Percentiles rank a stretch among this genome's conserved stretches.
These are phyloP conservation scores for Pandemis cinnamomeana DNA, from an alignment of 2,888 invertebrate species.

Conservation along the genomic window DNA sequence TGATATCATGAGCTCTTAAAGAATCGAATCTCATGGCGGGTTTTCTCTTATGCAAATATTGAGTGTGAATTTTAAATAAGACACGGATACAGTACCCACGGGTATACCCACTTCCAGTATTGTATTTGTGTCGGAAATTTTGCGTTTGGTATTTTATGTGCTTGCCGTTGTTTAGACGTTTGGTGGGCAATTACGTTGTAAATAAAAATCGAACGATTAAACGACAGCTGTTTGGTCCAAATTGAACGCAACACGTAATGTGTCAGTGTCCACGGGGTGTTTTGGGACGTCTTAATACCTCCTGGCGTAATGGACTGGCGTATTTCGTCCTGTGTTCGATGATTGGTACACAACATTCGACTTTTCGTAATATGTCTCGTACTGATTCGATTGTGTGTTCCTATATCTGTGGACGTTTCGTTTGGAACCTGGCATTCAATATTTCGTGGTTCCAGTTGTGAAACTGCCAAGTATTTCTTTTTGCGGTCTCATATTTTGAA, in stretches of 20 bases:
- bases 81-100: conserved; percentile 8
- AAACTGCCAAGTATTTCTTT: conserved; percentile 20
- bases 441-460: conserved; percentile 13
- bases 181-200: conserved; percentile 18
- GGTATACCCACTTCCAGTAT: conserved; percentile 11
- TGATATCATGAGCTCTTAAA: neutral
- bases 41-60: conserved; percentile 16
- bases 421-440: conserved; percentile 12
- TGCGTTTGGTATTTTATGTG: conserved; percentile 12
- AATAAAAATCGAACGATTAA: conserved; percentile 10
- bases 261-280: conserved; percentile 23
- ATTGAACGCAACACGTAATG: conserved; percentile 13
- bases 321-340: conserved; percentile 19
- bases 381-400: conserved; percentile 23
- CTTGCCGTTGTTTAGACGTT: conserved; percentile 26
- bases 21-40: conserved; percentile 5
- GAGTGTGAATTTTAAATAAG: conserved; percentile 6
- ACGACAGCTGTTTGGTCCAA: conserved; percentile 23
- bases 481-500: conserved; percentile 14
- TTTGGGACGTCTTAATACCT: conserved; percentile 13
- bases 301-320: neutral
- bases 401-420: conserved; percentile 7
- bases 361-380: conserved; percentile 29
- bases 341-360: conserved; percentile 27
- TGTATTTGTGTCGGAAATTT: conserved; percentile 13